A percentile compares a stretch with the other conserved stretches of the same genome.
Evolutionary conservation across 1,140 invertebrate genomes (phyloP).

Genomic region (Anadara kagoshimensis): DNA sequence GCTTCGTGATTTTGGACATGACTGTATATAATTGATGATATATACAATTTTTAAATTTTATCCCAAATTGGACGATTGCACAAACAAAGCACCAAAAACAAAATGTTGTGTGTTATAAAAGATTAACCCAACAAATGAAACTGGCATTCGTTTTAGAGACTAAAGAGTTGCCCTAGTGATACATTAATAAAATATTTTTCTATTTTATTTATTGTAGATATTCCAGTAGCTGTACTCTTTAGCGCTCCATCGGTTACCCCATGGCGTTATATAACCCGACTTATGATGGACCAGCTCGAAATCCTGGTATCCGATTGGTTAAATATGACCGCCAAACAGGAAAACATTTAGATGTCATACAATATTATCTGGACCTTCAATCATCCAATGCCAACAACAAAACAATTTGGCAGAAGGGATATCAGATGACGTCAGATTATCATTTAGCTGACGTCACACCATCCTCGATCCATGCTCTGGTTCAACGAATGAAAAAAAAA

Average conservation of each 20-base stretch:
- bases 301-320: constrained; percentile 7
- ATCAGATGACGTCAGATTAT: constrained; percentile 5
- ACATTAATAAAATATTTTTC: no score
- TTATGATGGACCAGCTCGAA: constrained; percentile 1
- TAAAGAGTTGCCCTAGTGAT: no score
- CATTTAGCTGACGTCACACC: constrained; percentile 2
- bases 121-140: no score
- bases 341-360: not conserved
- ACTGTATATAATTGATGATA: no score
- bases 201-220: not conserved
- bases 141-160: no score
- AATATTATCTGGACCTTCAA: constrained; percentile 6
- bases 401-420: not conserved
- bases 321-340: not conserved
- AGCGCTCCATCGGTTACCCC: constrained; percentile 15
- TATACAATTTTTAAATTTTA: no score
- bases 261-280: constrained; percentile 7
- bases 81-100: no score
- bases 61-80: no score
- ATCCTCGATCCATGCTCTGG: not conserved
- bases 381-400: not conserved
- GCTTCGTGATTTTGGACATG: no score
- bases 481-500: not conserved
- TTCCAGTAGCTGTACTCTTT: not conserved
- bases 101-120: no score